A percentile compares a stretch with the other conserved stretches of the same genome.
These are phyloP conservation scores for Trichogramma dendrolimi DNA, from an alignment of 2,888 invertebrate species.

Conservation along the genomic window DNA sequence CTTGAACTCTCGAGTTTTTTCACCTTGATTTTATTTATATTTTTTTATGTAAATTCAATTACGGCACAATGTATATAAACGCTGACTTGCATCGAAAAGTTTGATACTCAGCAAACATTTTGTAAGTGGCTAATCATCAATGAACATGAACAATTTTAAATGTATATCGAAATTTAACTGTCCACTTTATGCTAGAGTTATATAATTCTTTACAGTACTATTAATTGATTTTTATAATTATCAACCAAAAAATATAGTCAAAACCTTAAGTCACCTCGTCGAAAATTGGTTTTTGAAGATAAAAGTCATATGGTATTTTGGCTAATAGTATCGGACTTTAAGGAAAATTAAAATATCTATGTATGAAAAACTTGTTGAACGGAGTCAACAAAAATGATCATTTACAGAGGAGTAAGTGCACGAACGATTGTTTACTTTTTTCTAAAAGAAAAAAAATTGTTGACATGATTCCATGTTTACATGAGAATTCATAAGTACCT, in stretches of 20 bases:
- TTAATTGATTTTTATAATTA: slow-evolving; percentile 24
- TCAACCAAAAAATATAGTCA: slow-evolving; percentile 30
- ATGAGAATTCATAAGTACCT: slow-evolving; percentile 10
- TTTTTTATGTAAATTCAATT: slow-evolving; percentile 7
- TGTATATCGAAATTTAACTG: slow-evolving; percentile 1
- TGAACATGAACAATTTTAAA: not conserved
- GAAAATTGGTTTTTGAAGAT: slow-evolving; percentile 22
- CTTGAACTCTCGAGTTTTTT: not conserved
- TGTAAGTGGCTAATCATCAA: slow-evolving; percentile 13
- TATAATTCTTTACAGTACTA: slow-evolving; percentile 20
- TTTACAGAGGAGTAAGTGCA: slow-evolving; percentile 25
- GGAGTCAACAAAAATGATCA: slow-evolving; percentile 14
- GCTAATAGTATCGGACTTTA: slow-evolving; percentile 14
- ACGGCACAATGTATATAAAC: slow-evolving; percentile 28
- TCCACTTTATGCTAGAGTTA: slow-evolving; percentile 26
- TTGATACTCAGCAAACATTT: slow-evolving; percentile 17
- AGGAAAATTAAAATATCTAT: slow-evolving; percentile 19
- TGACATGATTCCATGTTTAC: not conserved
- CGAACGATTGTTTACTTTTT: slow-evolving; percentile 23
- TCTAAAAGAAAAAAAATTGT: not conserved
- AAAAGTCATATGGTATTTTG: slow-evolving; percentile 28
- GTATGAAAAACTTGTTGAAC: slow-evolving; percentile 19
- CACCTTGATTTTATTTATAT: slow-evolving; percentile 6
- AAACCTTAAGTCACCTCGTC: slow-evolving; percentile 9
- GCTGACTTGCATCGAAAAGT: slow-evolving; percentile 13